A percentile compares a stretch with the other conserved stretches of the same genome.
phyloP scores from a whole-genome alignment of 2,797 vertebrate genomes.

The Epinephelus malabaricus region DNA sequence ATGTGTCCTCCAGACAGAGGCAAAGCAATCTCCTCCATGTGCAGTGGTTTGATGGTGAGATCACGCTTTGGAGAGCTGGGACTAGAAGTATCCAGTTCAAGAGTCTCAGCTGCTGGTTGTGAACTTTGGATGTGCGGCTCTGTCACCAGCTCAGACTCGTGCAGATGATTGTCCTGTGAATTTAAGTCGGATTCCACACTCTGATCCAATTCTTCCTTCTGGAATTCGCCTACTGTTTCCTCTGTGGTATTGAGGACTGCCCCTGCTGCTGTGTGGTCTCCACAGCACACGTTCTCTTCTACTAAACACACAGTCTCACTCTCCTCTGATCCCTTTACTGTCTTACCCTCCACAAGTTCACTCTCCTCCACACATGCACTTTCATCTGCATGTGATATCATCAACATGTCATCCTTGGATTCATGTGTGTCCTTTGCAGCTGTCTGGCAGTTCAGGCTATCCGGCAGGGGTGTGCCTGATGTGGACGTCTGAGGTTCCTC shows the following conservation, averaged over 20 bases:
- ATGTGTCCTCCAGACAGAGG: neutral
- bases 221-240: conserved; percentile 48
- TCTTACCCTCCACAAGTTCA: neutral
- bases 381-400: neutral
- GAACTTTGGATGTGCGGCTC: neutral
- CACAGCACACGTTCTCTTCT: neutral
- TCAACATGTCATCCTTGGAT: neutral
- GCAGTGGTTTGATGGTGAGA: neutral
- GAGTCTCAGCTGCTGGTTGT: neutral
- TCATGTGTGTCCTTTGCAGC: neutral
- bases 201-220: conserved; percentile 18
- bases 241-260: conserved; percentile 69
- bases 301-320: neutral
- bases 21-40: neutral
- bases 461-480: neutral
- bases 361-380: neutral
- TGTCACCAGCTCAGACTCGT: neutral
- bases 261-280: conserved; percentile 36
- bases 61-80: neutral
- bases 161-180: neutral
- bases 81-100: neutral
- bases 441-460: neutral
- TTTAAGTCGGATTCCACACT: neutral
- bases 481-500: conserved; percentile 17
- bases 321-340: neutral